Evolutionary conservation across 1,140 invertebrate genomes (phyloP).

Genomic region (Hyposmocoma kahamanoa): DNA sequence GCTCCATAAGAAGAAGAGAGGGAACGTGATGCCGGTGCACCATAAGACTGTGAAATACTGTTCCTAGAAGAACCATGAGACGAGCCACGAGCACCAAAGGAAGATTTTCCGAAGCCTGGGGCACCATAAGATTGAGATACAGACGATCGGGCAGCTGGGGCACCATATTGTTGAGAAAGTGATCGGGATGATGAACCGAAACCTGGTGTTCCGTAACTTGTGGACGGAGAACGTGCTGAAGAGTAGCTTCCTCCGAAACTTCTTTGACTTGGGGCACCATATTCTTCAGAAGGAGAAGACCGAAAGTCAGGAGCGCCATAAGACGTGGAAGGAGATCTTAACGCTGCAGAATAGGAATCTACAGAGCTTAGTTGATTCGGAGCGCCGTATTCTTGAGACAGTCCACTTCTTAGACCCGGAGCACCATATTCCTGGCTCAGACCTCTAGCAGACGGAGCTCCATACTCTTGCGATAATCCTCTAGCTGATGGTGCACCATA

Average conservation of each 20-base stretch:
- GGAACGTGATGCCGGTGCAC: slow-evolving; percentile 16
- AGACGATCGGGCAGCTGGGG: slow-evolving; percentile 20
- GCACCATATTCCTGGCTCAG: slow-evolving; percentile 28
- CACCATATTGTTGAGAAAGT: slow-evolving; percentile 29
- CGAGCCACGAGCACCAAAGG: slow-evolving; percentile 19
- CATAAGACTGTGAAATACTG: slow-evolving; percentile 23
- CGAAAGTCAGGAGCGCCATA: slow-evolving; percentile 25
- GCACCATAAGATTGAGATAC: slow-evolving; percentile 13
- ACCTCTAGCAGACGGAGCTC: slow-evolving; percentile 14
- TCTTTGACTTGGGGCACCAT: slow-evolving; percentile 12
- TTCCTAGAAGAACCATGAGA: too few relatives aligned
- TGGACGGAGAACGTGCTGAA: slow-evolving; percentile 14
- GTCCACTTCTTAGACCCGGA: slow-evolving; percentile 14
- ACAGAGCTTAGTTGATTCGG: too few relatives aligned
- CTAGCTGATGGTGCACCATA: slow-evolving; percentile 45
- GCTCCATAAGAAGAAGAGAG: slow-evolving; percentile 33
- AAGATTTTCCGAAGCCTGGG: slow-evolving; percentile 5
- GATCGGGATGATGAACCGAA: slow-evolving; percentile 22
- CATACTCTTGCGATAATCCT: slow-evolving; percentile 48
- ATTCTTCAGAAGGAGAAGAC: slow-evolving; percentile 22
- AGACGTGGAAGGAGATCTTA: slow-evolving; percentile 15
- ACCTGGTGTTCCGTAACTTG: slow-evolving; percentile 31
- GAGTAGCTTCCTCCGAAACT: too few relatives aligned
- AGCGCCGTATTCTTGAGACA: slow-evolving; percentile 15
- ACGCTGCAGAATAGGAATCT: background rate